Conservation (phyloP, 2,113 vertebrate species). For the Sapajus apella region DNA sequence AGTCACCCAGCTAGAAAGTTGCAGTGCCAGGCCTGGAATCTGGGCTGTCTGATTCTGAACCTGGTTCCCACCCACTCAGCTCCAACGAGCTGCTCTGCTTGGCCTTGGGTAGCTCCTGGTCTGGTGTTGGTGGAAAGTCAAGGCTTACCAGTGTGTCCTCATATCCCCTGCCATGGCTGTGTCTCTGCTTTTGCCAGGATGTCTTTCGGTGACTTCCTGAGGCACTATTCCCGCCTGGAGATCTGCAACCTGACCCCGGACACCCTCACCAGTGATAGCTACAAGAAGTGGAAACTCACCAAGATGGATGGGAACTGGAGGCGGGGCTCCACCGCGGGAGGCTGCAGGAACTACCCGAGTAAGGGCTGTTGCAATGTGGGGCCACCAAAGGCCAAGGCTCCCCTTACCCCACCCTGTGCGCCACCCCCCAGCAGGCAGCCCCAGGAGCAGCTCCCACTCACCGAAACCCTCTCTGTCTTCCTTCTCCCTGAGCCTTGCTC, state of each 20-base stretch:
- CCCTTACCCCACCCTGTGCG: not conserved
- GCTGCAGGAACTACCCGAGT: constrained; percentile 94
- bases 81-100: not conserved
- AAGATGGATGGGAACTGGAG: constrained; percentile 94
- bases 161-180: rapidly evolving
- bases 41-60: rapidly evolving
- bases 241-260: constrained; percentile 97
- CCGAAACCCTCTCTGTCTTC: not conserved
- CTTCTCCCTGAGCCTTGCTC: not conserved
- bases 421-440: not conserved
- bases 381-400: not conserved
- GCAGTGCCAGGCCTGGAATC: not conserved
- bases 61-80: rapidly evolving
- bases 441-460: not conserved
- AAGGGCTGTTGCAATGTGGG: not conserved
- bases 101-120: not conserved
- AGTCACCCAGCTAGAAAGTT: not conserved
- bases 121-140: not conserved
- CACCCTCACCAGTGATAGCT: constrained; percentile 86
- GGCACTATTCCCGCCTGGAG: constrained; percentile 93
- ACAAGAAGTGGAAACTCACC: constrained; percentile 93
- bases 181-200: constrained; percentile 86
- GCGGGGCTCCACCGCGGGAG: constrained; percentile 93
- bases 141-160: too few relatives aligned
- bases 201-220: constrained; percentile 92